Evolutionary conservation across 2,888 invertebrate genomes (phyloP).

Genomic region (Phengaris arion): DNA sequence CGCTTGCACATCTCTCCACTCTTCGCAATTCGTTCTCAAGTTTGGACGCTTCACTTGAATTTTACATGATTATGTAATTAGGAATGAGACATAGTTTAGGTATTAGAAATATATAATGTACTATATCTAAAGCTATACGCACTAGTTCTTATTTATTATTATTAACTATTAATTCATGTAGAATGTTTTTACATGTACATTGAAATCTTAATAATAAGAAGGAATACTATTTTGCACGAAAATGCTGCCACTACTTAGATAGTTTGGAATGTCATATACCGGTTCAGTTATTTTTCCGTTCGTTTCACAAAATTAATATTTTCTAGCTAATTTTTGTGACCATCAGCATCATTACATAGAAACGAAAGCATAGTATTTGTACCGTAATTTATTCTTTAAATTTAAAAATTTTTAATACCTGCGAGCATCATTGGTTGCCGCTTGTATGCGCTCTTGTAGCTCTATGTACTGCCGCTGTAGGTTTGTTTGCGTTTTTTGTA

Average conservation of each 20-base stretch:
- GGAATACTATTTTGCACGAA: too few species aligned
- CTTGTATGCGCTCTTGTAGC: conserved; percentile 55
- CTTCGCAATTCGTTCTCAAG: conserved; percentile 62
- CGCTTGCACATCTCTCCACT: conserved; percentile 62
- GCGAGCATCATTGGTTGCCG: conserved; percentile 56
- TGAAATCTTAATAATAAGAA: too few species aligned
- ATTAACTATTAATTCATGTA: too few species aligned
- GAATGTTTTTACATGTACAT: too few species aligned
- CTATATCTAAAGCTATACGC: too few species aligned
- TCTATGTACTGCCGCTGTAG: conserved; percentile 61
- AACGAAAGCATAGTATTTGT: background rate
- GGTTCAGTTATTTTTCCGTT: too few species aligned
- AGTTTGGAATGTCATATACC: background rate
- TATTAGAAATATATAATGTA: too few species aligned
- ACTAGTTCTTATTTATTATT: too few species aligned
- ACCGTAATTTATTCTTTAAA: background rate
- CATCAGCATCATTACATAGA: background rate
- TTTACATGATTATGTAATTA: too few species aligned
- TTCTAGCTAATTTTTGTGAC: background rate
- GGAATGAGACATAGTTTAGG: too few species aligned
- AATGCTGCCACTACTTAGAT: background rate
- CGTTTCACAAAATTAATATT: background rate
- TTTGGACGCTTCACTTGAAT: conserved; percentile 54
- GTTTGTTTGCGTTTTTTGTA: conserved; percentile 50
- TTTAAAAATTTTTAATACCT: conserved; percentile 44